Evolutionary conservation across 2,888 invertebrate species (phyloP).

Genomic region (Xestoiulus laeticollis): DNA sequence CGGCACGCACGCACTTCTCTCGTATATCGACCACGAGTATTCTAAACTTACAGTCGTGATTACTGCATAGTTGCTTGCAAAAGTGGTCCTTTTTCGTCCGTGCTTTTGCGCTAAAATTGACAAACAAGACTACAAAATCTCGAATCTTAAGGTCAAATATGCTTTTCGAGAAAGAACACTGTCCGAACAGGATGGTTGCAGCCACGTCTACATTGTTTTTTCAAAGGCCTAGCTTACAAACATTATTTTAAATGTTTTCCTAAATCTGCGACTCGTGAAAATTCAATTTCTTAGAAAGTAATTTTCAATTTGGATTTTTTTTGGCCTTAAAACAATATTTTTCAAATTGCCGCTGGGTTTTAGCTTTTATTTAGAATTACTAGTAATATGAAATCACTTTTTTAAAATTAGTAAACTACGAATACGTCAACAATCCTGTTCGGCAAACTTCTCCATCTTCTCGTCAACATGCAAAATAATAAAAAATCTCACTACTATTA

Average conservation of each 20-base stretch:
- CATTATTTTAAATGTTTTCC: not conserved
- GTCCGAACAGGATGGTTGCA: not conserved
- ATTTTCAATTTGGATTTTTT: too few species aligned
- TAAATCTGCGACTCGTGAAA: too few species aligned
- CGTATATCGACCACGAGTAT: not conserved
- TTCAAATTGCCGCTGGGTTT: too few species aligned
- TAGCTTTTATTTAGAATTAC: too few species aligned
- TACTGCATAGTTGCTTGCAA: conserved; percentile 4
- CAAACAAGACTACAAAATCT: not conserved
- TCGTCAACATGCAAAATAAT: not conserved
- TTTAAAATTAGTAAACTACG: too few species aligned
- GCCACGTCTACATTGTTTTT: not conserved
- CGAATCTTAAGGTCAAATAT: not conserved
- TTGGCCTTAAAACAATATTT: too few species aligned
- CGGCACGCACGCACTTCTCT: not conserved
- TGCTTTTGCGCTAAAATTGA: not conserved
- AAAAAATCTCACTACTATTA: not conserved
- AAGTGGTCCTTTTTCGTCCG: not conserved
- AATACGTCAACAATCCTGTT: not conserved
- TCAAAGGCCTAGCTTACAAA: not conserved
- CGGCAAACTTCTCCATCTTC: not conserved
- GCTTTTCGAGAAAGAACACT: not conserved
- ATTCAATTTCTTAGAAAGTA: too few species aligned
- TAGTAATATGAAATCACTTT: too few species aligned
- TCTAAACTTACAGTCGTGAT: not conserved